Conservation (phyloP, 1,140 invertebrate genomes). For the Eriosoma lanigerum region DNA sequence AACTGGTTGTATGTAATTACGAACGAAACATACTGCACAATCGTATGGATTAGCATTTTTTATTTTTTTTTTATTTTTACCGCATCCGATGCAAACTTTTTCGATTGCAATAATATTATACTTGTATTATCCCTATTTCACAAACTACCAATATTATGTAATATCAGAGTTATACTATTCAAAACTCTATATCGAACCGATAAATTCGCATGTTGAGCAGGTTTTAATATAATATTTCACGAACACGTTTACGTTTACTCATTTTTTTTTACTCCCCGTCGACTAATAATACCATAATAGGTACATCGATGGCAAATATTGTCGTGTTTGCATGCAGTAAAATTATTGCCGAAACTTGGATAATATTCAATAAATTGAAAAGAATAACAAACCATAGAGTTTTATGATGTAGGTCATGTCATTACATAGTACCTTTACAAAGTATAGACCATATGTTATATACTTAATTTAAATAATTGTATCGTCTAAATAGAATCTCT, state of each 20-base stretch:
- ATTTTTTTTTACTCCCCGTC: not conserved
- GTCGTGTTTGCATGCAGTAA: constrained; percentile 35
- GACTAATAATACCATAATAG: not conserved
- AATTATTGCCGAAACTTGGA: constrained; percentile 14
- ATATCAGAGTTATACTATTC: no score
- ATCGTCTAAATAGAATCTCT: constrained; percentile 8
- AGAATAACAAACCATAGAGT: not conserved
- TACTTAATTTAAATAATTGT: constrained; percentile 2
- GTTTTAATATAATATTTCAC: constrained; percentile 2
- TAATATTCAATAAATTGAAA: constrained; percentile 43
- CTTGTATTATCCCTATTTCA: no score
- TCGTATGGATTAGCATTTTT: not conserved
- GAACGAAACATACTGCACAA: not conserved
- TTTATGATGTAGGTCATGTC: constrained; percentile 43
- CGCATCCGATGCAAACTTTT: no score
- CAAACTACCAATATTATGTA: no score
- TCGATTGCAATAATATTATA: no score
- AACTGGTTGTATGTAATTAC: no score
- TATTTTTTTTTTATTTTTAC: not conserved
- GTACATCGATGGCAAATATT: not conserved
- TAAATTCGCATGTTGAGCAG: not conserved
- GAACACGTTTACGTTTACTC: not conserved
- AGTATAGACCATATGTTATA: constrained; percentile 24
- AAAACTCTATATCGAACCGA: no score
- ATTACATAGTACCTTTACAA: not conserved